Percentiles rank a stretch among this genome's conserved stretches.
Evolutionary conservation across 2,113 vertebrate species (phyloP).

Genomic region (Chinchilla lanigera): DNA sequence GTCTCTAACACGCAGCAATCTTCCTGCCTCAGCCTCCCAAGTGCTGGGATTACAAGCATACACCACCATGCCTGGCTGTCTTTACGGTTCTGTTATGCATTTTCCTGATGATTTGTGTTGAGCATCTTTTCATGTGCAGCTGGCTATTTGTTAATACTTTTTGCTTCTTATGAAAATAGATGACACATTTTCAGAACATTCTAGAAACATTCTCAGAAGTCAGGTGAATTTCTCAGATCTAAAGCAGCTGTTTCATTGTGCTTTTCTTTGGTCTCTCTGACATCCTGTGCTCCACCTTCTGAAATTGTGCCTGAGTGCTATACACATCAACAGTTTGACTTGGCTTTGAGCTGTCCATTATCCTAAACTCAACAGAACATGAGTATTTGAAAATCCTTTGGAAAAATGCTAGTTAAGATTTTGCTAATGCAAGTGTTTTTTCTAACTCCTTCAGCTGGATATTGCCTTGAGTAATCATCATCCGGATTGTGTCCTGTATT

Average conservation of each 20-base stretch:
- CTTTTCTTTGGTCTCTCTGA: constrained; percentile 18
- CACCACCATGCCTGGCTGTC: too few relatives aligned
- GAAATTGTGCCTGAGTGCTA: not conserved
- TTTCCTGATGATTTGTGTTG: not conserved
- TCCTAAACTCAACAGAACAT: not conserved
- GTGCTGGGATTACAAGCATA: too few relatives aligned
- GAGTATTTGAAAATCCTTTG: constrained; percentile 55
- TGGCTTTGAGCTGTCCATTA: not conserved
- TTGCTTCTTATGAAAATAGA: constrained; percentile 45
- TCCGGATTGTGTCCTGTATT: constrained; percentile 92
- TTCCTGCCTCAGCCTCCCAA: too few relatives aligned
- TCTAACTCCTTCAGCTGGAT: constrained; percentile 94
- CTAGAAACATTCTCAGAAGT: constrained; percentile 42
- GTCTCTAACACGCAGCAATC: too few relatives aligned
- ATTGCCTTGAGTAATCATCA: constrained; percentile 97
- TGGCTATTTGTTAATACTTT: not conserved
- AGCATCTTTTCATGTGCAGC: not conserved
- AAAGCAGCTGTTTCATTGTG: not conserved
- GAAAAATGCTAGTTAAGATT: constrained; percentile 79
- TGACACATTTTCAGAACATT: not conserved
- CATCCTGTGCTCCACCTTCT: not conserved
- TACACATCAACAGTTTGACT: not conserved
- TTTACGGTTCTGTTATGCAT: not conserved
- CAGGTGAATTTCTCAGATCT: not conserved
- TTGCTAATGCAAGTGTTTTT: constrained; percentile 90